Base-by-base conservation (phyloP, 2,113 vertebrate species). In the Oreocharis arfaki region DNA sequence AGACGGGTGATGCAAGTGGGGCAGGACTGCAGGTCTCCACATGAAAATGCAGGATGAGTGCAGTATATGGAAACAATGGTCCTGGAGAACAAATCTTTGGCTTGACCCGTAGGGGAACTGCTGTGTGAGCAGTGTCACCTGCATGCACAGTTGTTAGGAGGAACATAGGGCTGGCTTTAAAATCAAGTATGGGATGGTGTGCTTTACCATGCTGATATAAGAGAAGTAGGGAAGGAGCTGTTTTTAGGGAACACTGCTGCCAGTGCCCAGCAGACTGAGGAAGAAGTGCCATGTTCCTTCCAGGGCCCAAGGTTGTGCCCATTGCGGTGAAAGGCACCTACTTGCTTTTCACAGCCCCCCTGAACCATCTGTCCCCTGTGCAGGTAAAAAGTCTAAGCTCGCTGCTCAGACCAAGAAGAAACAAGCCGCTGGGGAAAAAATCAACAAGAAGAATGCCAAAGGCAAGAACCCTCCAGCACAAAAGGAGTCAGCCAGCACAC, bases 401-500 rank as follows among this genome's bases (percentile, higher is more conserved):
- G 89, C 95, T 35, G 10, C 46, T 2, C 97, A 11, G 56, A 3
- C n/a, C n/a, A 32, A 49, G 56, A 32, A 16, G 84, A 32, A 91
- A 68, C 35, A 90, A 80, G 53, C 30, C 55, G 91, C 89, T 0
- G 97, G 91, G 10, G 30, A 57, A 13, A 96, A 90, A 61, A 30
- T 10, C 27, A 84, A 37, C 18, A 14, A 17, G n/a, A 47, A 35
- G 27, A 21, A 15, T 5, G 3, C 70, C 32, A 41, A 88, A 53
- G 87, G 53, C 14, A 42, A 88, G 50, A 98, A 87, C 7, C 4
- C 77, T 2, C 1, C 80, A 2, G 32, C 28, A 0, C 2, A 49
- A n/a, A 97, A 94, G 91, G 98, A 89, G 47, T 13, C 15, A 11
- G 94, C 93, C 4, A 84, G 14, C 35, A 59, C 86, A 7, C 70